These are phyloP conservation scores for Uropsilus gracilis DNA, from an alignment of 2,113 vertebrate species.

Conservation along the genomic window DNA sequence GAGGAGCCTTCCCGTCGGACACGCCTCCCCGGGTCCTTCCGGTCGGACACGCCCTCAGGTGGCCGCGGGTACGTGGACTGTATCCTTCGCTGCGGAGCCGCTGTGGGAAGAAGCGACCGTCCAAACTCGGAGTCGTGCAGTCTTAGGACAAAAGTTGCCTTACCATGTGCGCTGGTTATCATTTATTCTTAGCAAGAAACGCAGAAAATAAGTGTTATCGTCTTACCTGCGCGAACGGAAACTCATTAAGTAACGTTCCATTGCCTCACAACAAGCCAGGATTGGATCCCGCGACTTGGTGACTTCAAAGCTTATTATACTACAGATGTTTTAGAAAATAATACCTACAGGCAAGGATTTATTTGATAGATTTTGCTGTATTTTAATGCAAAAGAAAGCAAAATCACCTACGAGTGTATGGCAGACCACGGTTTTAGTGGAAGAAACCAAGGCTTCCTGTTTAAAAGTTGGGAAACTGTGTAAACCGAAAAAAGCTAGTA, in stretches of 20 bases:
- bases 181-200: not conserved
- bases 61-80: not conserved
- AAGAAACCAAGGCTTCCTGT: not conserved
- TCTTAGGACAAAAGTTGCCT: not conserved
- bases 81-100: fast-evolving
- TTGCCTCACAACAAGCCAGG: not conserved
- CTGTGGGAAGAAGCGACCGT: fast-evolving
- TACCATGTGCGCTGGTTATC: not conserved
- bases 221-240: not conserved
- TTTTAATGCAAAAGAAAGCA: not conserved
- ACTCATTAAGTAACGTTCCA: not conserved
- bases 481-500: not conserved
- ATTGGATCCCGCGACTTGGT: not conserved
- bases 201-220: not conserved
- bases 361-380: not conserved
- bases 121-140: fast-evolving
- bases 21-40: not conserved
- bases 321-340: not conserved
- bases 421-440: not conserved
- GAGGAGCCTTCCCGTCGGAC: conserved; percentile 41
- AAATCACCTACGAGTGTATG: not conserved
- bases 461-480: not conserved
- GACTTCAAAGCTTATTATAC: not conserved
- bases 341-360: not conserved
- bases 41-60: not conserved